A percentile compares a stretch with the other conserved stretches of the same genome.
Conservation (phyloP, 2,113 vertebrate genomes). For the Urocynchramus pylzowi region DNA sequence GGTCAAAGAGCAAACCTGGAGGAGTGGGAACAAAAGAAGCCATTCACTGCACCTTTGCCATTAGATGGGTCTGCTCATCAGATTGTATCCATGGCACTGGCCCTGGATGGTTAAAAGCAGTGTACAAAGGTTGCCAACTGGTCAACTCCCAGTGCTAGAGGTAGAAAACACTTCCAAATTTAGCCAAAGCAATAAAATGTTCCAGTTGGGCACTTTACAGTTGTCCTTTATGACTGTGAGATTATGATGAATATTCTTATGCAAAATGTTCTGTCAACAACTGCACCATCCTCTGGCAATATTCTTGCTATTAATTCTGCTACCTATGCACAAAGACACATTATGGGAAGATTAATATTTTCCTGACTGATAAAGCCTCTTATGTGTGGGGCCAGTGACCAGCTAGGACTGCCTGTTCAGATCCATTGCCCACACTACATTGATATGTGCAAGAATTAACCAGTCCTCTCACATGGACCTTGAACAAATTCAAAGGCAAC, state of each 20-base stretch:
- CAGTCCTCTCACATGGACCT: neutral
- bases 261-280: neutral
- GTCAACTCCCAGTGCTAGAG: neutral
- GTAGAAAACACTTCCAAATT: neutral
- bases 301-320: neutral
- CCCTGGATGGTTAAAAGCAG: accelerated
- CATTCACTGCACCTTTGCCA: neutral
- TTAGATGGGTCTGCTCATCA: neutral
- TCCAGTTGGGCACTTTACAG: neutral
- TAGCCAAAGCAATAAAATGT: neutral
- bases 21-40: neutral
- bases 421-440: accelerated
- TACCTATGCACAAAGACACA: neutral
- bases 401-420: neutral
- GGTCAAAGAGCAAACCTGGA: neutral
- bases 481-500: neutral
- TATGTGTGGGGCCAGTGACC: neutral
- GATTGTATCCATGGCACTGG: neutral
- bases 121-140: accelerated
- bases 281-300: neutral
- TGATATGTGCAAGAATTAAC: neutral
- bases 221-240: neutral
- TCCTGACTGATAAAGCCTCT: neutral
- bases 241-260: neutral
- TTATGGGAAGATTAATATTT: neutral